These are phyloP conservation scores for Ictalurus furcatus DNA, from an alignment of 2,113 vertebrate species.

Conservation along the genomic window DNA sequence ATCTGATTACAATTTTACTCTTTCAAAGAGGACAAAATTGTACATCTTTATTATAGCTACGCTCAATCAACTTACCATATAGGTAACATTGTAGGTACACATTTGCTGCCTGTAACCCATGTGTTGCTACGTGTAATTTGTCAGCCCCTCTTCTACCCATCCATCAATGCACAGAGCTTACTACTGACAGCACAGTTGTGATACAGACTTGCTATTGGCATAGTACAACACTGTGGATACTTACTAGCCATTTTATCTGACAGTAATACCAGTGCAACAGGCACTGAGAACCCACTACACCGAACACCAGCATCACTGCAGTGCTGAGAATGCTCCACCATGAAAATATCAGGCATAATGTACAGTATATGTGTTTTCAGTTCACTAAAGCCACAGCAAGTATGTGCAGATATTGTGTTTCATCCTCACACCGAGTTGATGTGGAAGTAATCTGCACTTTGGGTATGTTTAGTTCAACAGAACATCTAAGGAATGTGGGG, in stretches of 20 bases:
- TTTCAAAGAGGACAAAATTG: neutral
- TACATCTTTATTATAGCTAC: neutral
- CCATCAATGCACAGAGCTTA: neutral
- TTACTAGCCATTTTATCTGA: neutral
- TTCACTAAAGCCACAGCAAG: constrained; percentile 19
- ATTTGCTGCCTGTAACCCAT: neutral
- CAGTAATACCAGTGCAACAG: neutral
- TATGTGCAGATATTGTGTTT: constrained; percentile 27
- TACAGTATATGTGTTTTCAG: constrained; percentile 3
- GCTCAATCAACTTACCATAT: neutral
- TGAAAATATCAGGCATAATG: neutral
- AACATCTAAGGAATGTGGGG: constrained; percentile 60
- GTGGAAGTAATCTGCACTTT: constrained; percentile 43
- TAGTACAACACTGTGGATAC: neutral
- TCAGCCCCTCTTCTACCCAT: neutral
- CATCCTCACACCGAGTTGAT: constrained; percentile 40
- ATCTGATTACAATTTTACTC: neutral
- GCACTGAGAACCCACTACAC: neutral
- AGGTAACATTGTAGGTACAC: neutral
- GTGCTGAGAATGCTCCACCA: neutral
- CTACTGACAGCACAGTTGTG: neutral
- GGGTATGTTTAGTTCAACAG: constrained; percentile 38
- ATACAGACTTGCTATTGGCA: neutral
- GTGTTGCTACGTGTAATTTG: neutral
- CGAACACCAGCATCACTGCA: neutral